These are phyloP conservation scores for Phorcus lineatus DNA, from an alignment of 2,888 invertebrate species.

Conservation along the genomic window DNA sequence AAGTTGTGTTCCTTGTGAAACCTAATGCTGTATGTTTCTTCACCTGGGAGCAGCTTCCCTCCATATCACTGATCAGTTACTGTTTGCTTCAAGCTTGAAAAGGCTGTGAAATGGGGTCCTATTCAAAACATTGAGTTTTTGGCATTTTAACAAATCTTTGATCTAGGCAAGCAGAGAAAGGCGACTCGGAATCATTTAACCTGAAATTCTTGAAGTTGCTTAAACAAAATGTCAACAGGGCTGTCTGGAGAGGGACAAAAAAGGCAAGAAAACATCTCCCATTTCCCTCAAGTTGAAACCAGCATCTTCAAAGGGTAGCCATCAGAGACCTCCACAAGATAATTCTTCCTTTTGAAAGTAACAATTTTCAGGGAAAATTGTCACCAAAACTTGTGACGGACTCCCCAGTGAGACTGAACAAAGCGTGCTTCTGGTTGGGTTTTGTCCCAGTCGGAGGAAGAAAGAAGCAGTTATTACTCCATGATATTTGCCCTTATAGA, in stretches of 20 bases:
- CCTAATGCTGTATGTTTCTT: too few relatives aligned
- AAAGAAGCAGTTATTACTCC: conserved; percentile 5
- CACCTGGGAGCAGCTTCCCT: too few relatives aligned
- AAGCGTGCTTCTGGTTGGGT: not conserved
- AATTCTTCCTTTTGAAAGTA: conserved; percentile 6
- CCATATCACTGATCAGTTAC: too few relatives aligned
- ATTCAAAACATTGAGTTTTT: too few relatives aligned
- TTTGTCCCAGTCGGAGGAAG: conserved; percentile 10
- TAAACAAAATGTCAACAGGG: not conserved
- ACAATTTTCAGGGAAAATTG: conserved; percentile 18
- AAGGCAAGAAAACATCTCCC: not conserved
- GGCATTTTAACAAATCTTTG: not conserved
- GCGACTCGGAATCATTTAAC: too few relatives aligned
- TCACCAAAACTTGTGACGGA: not conserved
- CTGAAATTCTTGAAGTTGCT: not conserved
- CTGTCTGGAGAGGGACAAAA: not conserved
- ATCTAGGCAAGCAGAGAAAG: not conserved
- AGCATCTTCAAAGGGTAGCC: not conserved
- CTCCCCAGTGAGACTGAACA: not conserved
- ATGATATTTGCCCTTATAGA: not conserved
- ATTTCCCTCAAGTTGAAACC: not conserved
- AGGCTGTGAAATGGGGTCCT: too few relatives aligned
- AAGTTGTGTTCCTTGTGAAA: too few relatives aligned
- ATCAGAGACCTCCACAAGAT: not conserved
- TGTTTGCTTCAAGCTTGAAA: too few relatives aligned